Evolutionary conservation across 2,888 invertebrate species (phyloP), one percentile per base, ranked within the genome.

Genomic region (Hedychridium roseum): DNA sequence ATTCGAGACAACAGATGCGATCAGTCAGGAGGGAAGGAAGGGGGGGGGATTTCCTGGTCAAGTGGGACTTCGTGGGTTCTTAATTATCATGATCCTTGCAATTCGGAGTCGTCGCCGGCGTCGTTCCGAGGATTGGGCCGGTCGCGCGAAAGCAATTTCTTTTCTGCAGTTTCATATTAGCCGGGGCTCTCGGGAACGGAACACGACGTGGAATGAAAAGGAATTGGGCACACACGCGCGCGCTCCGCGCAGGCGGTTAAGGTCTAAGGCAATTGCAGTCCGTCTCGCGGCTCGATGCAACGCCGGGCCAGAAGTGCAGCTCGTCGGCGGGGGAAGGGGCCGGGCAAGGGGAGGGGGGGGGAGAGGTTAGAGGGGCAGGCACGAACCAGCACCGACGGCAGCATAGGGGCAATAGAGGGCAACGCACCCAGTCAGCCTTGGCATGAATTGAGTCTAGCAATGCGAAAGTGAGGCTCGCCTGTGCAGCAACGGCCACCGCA

Each of bases 391-490:
- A 66, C 62, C 68, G 67, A 70, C 70, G 66, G 62, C 67, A 47
- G 74, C 66, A 74, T 75, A 77, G 74, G 76, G 77, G 77, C 74
- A 74, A 73, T 73, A 70, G 78, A 74, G 78, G 78, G 77, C 78
- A 78, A 78, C 75, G 78, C 77, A 78, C 78, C 74, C 78, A 66
- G 73, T 75, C 77, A 78, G 78, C 78, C 78, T 78, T 78, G 78
- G 78, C 78, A 78, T 74, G 76, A 78, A 78, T 77, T 76, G 78
- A 77, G 74, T 78, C 78, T 78, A 78, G 78, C 77, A 76, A 76
- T 76, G 73, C 73, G 76, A 76, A 76, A 78, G 76, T 78, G 73
- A 74, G 71, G 73, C 66, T 74, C 67, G 70, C 70, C 53, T 54
- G 56, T 62, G 58, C 64, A 59, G 64, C 66, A 64, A 60, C 65